Conservation (phyloP, 2,797 vertebrate species). For the Danio choprae region DNA sequence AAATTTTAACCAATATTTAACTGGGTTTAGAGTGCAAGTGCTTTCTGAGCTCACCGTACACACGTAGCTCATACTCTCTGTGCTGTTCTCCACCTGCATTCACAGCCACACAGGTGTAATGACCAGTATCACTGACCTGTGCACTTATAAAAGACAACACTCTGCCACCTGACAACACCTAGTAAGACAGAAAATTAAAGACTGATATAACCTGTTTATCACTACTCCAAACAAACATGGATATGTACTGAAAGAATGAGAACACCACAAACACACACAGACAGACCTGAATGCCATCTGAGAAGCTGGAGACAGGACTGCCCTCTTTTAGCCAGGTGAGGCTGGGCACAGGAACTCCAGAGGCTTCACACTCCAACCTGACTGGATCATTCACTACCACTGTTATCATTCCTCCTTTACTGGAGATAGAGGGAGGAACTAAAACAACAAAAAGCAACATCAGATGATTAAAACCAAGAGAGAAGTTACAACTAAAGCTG, state of each 20-base stretch:
- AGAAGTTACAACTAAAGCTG: not conserved
- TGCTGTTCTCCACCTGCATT: constrained; percentile 95
- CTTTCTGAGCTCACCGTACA: constrained; percentile 84
- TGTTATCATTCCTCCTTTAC: constrained; percentile 80
- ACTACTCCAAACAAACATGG: not conserved
- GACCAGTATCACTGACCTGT: constrained; percentile 89
- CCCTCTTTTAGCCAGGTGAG: constrained; percentile 97
- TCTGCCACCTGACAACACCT: constrained; percentile 90
- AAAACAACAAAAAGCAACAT: not conserved
- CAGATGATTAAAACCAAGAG: not conserved
- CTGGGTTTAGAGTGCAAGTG: not conserved
- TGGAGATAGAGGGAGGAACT: constrained; percentile 92
- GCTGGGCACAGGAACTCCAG: constrained; percentile 90
- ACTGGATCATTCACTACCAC: constrained; percentile 90
- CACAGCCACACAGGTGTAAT: constrained; percentile 92
- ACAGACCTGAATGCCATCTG: constrained; percentile 88
- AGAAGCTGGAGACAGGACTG: constrained; percentile 89
- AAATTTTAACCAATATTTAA: not conserved
- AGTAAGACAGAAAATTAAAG: constrained; percentile 8
- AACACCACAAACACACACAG: constrained; percentile 7
- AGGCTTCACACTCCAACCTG: constrained; percentile 90
- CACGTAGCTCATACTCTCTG: constrained; percentile 84
- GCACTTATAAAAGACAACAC: constrained; percentile 84
- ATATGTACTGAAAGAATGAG: not conserved
- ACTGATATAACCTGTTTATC: not conserved